A percentile compares a stretch with the other conserved stretches of the same genome.
These are phyloP conservation scores for Phenacoccus solenopsis DNA, from an alignment of 1,140 invertebrate genomes.

Conservation along the genomic window DNA sequence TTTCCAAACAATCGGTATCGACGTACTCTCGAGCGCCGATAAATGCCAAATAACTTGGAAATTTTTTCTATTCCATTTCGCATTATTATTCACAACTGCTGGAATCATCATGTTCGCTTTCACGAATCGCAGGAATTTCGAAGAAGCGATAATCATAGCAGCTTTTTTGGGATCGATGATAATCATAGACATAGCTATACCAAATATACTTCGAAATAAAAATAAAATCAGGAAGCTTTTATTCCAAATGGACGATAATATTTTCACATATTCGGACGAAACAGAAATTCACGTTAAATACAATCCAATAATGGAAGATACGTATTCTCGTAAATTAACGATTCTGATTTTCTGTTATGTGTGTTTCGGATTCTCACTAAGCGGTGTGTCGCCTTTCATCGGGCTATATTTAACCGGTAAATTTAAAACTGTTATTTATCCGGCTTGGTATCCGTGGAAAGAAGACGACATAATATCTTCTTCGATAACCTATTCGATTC, in stretches of 20 bases:
- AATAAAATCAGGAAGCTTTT: neutral
- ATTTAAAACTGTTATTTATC: neutral
- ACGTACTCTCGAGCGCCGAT: neutral
- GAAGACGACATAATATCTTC: neutral
- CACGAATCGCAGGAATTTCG: neutral
- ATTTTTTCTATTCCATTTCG: neutral
- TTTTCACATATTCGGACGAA: neutral
- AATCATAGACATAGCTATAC: neutral
- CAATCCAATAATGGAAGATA: neutral
- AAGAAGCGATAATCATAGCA: neutral
- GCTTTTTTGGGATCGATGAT: neutral
- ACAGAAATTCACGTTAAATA: neutral
- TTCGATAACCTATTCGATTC: neutral
- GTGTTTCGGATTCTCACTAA: neutral
- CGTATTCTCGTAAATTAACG: neutral
- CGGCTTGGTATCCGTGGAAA: neutral
- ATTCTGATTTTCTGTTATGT: neutral
- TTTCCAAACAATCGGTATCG: neutral
- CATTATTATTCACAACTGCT: neutral
- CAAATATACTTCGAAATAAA: neutral
- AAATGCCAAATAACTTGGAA: neutral
- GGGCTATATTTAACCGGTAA: neutral
- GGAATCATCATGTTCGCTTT: neutral
- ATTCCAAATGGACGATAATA: neutral
- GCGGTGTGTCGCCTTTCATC: neutral